phyloP scores from a whole-genome alignment of 2,888 invertebrate species.

The Eilema sororculum region DNA sequence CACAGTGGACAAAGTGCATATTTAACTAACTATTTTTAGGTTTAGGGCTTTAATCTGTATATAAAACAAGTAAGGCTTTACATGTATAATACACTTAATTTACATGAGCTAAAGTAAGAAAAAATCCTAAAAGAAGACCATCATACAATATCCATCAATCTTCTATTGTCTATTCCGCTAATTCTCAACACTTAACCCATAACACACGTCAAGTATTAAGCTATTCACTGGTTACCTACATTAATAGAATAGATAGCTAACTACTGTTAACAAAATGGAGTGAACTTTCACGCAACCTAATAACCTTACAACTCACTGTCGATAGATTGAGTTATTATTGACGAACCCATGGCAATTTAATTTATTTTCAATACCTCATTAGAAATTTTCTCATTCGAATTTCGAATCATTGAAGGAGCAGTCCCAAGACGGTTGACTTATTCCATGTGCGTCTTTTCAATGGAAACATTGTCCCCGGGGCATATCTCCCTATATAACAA shows the following conservation, averaged over 20 bases:
- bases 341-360: neutral
- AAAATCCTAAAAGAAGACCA: no score
- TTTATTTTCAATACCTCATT: neutral
- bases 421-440: neutral
- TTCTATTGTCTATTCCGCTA: neutral
- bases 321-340: slow-evolving; percentile 5
- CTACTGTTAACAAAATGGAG: slow-evolving; percentile 49
- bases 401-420: neutral
- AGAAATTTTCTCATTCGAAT: neutral
- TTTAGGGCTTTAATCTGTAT: no score
- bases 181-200: slow-evolving; percentile 20
- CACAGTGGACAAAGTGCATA: no score
- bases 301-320: slow-evolving; percentile 24
- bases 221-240: slow-evolving; percentile 59
- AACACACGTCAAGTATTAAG: slow-evolving; percentile 55
- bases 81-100: no score
- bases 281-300: slow-evolving; percentile 46
- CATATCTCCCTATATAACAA: neutral
- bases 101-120: no score
- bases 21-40: no score
- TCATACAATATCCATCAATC: neutral
- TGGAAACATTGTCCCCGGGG: neutral
- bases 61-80: no score
- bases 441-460: neutral
- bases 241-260: slow-evolving; percentile 62